These are phyloP conservation scores for Micropoecilia bifurca DNA, from an alignment of 2,797 vertebrate genomes.

Conservation along the genomic window DNA sequence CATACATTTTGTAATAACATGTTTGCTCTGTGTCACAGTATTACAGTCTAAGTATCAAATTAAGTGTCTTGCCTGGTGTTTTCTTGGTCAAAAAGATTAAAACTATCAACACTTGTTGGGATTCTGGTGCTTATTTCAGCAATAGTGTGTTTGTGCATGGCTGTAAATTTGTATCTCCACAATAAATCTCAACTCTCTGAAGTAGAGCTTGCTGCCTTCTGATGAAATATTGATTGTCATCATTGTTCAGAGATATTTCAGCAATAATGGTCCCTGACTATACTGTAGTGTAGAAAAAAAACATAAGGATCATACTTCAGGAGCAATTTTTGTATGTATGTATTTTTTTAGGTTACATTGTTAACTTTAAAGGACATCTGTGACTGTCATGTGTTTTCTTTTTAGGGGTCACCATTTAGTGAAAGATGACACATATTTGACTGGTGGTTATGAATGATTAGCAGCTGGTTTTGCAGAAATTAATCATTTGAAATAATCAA, in stretches of 20 bases:
- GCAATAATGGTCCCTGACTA: conserved; percentile 70
- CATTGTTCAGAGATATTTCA: conserved; percentile 64
- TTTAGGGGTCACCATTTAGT: not conserved
- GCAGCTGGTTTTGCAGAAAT: not conserved
- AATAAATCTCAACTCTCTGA: conserved; percentile 36
- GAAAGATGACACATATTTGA: not conserved
- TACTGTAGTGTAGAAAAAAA: conserved; percentile 33
- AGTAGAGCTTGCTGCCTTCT: conserved; percentile 56
- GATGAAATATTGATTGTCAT: conserved; percentile 81
- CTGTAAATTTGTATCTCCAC: conserved; percentile 25
- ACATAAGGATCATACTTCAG: conserved; percentile 28
- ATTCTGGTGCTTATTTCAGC: conserved; percentile 25
- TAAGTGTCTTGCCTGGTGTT: conserved; percentile 45
- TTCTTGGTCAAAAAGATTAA: conserved; percentile 38
- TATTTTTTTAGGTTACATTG: not conserved
- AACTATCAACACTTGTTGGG: conserved; percentile 27
- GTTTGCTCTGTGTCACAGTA: conserved; percentile 72
- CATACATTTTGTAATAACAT: conserved; percentile 18
- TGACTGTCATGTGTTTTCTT: conserved; percentile 15
- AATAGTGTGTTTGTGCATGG: conserved; percentile 15
- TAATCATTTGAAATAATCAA: not conserved
- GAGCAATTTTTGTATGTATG: conserved; percentile 11
- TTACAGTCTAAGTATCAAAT: conserved; percentile 67
- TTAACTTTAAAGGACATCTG: conserved; percentile 1
- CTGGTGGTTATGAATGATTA: not conserved